Base-by-base conservation (phyloP, 2,888 invertebrate genomes). In the Altica lythri region DNA sequence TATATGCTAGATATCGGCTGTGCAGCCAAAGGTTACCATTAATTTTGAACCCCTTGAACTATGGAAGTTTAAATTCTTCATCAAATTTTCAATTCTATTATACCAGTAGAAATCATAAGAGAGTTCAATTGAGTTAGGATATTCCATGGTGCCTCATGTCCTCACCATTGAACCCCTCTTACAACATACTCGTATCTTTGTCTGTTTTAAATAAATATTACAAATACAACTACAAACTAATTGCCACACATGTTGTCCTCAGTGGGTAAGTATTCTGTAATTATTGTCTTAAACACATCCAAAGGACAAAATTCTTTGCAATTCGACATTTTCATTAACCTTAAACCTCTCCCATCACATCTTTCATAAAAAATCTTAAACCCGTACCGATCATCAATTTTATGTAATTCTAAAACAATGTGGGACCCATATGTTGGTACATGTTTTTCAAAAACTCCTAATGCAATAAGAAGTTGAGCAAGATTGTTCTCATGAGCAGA, bases 401-500 rank as follows among this genome's bases (percentile, higher is more conserved):
- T 48, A 34, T 65, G 66, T 2, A 66, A 35, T 30, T 66, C 66
- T n/a, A 66, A 30, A 4, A 59, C 43, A 1, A 58, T 38, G 40
- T 63, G 60, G 1, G 66, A 53, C 5, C 64, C 66, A 29, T 66
- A 66, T 13, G 57, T 62, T 0, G 66, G 66, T 14, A 66, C 47
- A 13, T 66, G 59, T 13, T 30, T 37, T 29, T 63, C 60, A 46
- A 68, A 69, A 10, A 69, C 38, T 2, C 60, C 61, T 25, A 69
- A 54, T 22, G 60, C 55, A 14, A 66, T 62, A 17, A 69, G 49
- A 12, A 68, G 30, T 17, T 67, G 58, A 1, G 65, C 68, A 6
- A 69, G 16, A 38, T 67, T 69, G 34, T 58, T 66, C 46, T 69
- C 69, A 42, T 69, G 69, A 1, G 62, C 67, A 1, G 69, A 69